A percentile compares a stretch with the other conserved stretches of the same genome.
phyloP scores from a whole-genome alignment of 2,113 vertebrate genomes.

The Zosterops lateralis region DNA sequence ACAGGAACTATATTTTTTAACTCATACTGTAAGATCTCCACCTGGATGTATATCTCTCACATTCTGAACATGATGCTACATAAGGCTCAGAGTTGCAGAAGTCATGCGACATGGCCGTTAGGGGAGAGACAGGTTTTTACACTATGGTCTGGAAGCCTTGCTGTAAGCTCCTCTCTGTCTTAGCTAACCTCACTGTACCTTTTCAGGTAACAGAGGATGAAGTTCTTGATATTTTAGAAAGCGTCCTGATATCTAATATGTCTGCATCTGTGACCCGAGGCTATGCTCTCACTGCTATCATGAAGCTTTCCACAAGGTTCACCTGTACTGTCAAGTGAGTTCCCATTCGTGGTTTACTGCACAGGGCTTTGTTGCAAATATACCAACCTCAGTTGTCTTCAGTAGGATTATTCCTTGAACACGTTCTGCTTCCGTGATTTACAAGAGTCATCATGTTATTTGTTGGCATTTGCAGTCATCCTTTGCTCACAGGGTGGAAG shows the following conservation, averaged over 20 bases:
- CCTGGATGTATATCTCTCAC: neutral
- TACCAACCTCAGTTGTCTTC: neutral
- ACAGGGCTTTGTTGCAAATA: neutral
- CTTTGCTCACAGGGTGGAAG: neutral
- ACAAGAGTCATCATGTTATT: neutral
- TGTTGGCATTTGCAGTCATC: neutral
- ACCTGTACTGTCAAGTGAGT: conserved; percentile 93
- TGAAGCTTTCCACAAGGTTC: conserved; percentile 98
- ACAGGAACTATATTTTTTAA: neutral
- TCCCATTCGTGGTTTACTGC: neutral
- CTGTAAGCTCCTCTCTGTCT: neutral
- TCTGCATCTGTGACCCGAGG: conserved; percentile 93
- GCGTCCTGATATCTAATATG: conserved; percentile 94
- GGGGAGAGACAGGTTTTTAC: neutral
- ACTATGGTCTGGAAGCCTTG: neutral
- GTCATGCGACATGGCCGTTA: neutral
- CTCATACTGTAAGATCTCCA: neutral
- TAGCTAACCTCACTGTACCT: neutral
- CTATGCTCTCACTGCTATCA: conserved; percentile 95
- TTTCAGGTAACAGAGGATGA: conserved; percentile 95
- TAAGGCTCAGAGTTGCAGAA: neutral
- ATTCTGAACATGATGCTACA: neutral
- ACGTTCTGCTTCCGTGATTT: neutral
- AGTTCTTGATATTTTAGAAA: conserved; percentile 97
- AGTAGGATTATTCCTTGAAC: neutral